These are phyloP conservation scores for Eurystomus glaucurus DNA, from an alignment of 2,797 vertebrate species.

Conservation along the genomic window DNA sequence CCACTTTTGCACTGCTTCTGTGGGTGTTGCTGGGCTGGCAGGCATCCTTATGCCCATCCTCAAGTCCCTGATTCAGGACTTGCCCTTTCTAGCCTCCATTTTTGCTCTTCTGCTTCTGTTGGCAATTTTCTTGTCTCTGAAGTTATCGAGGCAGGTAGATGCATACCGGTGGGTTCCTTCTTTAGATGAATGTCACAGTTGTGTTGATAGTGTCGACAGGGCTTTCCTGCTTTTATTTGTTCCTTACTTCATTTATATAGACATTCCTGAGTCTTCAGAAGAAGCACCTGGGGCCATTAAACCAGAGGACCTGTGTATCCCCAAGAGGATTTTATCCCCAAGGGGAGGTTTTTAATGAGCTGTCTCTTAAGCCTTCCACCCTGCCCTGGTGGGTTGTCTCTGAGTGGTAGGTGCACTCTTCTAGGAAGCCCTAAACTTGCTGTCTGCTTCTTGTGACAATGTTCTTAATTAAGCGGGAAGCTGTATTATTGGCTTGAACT, in stretches of 20 bases:
- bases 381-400: background rate
- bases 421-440: background rate
- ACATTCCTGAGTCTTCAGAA: background rate
- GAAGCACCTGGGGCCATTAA: background rate
- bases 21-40: background rate
- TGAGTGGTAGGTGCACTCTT: background rate
- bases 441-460: conserved; percentile 1
- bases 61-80: background rate
- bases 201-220: background rate
- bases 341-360: background rate
- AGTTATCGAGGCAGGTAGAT: background rate
- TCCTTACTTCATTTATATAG: background rate
- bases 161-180: background rate
- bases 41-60: background rate
- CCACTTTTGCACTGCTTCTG: background rate
- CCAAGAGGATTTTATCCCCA: background rate
- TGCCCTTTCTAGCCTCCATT: background rate
- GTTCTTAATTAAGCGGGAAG: conserved; percentile 7
- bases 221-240: background rate
- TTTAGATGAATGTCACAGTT: background rate
- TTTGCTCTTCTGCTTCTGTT: background rate
- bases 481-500: background rate
- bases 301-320: background rate
- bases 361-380: background rate
- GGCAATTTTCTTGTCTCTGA: background rate